Evolutionary conservation across 2,888 invertebrate species (phyloP).

Genomic region (Mantis religiosa): DNA sequence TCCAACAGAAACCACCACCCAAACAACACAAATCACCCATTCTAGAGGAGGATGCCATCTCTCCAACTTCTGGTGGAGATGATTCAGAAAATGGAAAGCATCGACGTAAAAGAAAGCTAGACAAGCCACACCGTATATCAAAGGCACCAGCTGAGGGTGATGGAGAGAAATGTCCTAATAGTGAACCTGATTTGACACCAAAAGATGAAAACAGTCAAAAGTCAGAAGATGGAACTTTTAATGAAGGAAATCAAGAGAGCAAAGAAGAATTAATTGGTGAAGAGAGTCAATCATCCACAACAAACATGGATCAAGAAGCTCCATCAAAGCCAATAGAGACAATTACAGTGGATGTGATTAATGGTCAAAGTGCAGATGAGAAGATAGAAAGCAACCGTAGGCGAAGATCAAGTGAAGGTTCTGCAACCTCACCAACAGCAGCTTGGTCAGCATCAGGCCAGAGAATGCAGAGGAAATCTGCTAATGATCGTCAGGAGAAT

Average conservation of each 20-base stretch:
- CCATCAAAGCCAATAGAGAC: not conserved
- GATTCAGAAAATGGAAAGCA: slow-evolving; percentile 61
- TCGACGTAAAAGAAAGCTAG: slow-evolving; percentile 58
- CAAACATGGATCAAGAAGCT: slow-evolving; percentile 2
- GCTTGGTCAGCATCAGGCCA: not conserved
- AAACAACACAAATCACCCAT: slow-evolving; percentile 34
- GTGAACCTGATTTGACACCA: not conserved
- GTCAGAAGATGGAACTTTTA: not conserved
- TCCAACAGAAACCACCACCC: not conserved
- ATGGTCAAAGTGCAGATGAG: not conserved
- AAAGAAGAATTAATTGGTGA: not conserved
- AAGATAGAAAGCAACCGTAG: not conserved
- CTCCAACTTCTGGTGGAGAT: slow-evolving; percentile 55
- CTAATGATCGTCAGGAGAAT: slow-evolving; percentile 39
- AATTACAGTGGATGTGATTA: slow-evolving; percentile 1
- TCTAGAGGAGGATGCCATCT: slow-evolving; percentile 50
- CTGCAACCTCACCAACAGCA: slow-evolving; percentile 5
- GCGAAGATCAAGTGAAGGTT: slow-evolving; percentile 20
- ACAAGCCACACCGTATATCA: slow-evolving; percentile 53
- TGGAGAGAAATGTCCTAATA: slow-evolving; percentile 31
- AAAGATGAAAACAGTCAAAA: slow-evolving; percentile 7
- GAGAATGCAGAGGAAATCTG: slow-evolving; percentile 28
- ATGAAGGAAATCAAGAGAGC: not conserved
- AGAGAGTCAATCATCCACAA: slow-evolving; percentile 5
- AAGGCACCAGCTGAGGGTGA: slow-evolving; percentile 46